These are phyloP conservation scores for Gymnoscopelus microlampas DNA, from an alignment of 2,797 vertebrate genomes.

Conservation along the genomic window DNA sequence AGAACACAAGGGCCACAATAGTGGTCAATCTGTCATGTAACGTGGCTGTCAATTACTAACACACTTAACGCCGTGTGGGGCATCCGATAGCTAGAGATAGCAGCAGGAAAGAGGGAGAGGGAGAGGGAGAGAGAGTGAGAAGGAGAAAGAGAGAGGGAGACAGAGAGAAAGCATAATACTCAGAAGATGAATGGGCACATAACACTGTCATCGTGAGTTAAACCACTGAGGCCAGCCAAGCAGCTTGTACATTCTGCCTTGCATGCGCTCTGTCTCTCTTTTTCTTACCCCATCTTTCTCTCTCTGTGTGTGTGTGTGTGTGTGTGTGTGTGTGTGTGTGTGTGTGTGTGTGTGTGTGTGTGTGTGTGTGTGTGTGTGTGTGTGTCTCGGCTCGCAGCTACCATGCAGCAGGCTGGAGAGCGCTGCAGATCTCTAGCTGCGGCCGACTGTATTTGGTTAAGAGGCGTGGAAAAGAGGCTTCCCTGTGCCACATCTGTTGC, in stretches of 20 bases:
- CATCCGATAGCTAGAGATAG: slow-evolving; percentile 61
- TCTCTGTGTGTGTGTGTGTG: slow-evolving; percentile 31
- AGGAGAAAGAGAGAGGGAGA: background rate
- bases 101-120: slow-evolving; percentile 20
- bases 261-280: slow-evolving; percentile 46
- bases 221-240: slow-evolving; percentile 63
- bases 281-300: slow-evolving; percentile 17
- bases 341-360: slow-evolving; percentile 41
- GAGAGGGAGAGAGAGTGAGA: background rate
- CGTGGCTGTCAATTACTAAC: slow-evolving; percentile 72
- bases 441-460: slow-evolving; percentile 69
- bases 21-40: slow-evolving; percentile 77
- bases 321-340: slow-evolving; percentile 34
- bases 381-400: slow-evolving; percentile 40
- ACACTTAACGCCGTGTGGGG: slow-evolving; percentile 65
- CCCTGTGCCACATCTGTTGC: slow-evolving; percentile 71
- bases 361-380: slow-evolving; percentile 33
- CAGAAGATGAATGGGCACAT: slow-evolving; percentile 76
- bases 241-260: slow-evolving; percentile 58
- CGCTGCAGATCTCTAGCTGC: slow-evolving; percentile 53
- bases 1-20: slow-evolving; percentile 63
- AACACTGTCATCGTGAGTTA: slow-evolving; percentile 77
- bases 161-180: slow-evolving; percentile 62
- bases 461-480: slow-evolving; percentile 70
- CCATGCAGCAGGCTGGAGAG: slow-evolving; percentile 2